phyloP scores from a whole-genome alignment of 2,888 invertebrate genomes.

The Zonitis immaculata region DNA sequence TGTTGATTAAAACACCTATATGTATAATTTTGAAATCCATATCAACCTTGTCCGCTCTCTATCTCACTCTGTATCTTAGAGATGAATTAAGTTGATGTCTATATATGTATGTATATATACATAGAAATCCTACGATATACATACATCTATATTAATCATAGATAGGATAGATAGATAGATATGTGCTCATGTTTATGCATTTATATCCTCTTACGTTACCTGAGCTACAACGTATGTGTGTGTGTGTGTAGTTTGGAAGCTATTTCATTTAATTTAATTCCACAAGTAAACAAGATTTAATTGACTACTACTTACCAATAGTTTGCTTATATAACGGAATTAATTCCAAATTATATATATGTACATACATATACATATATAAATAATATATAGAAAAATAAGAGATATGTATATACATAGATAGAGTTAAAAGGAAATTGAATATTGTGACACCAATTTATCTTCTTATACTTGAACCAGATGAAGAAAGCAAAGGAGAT shows the following conservation, averaged over 20 bases:
- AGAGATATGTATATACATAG: no score
- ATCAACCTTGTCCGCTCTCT: slow-evolving; percentile 12
- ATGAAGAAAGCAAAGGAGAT: background rate
- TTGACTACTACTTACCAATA: slow-evolving; percentile 23
- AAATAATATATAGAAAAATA: background rate
- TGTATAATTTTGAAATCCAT: no score
- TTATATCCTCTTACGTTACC: slow-evolving; percentile 20
- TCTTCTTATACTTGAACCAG: background rate
- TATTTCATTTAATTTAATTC: slow-evolving; percentile 22
- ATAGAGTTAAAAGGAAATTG: background rate
- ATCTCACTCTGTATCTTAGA: no score
- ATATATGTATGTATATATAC: slow-evolving; percentile 18
- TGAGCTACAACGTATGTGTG: no score
- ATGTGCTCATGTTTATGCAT: slow-evolving; percentile 24
- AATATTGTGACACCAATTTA: background rate
- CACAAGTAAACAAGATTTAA: slow-evolving; percentile 22
- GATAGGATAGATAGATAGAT: no score
- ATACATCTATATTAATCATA: background rate
- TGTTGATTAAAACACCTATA: slow-evolving; percentile 19
- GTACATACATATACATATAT: no score
- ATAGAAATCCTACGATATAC: slow-evolving; percentile 15
- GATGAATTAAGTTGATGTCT: no score
- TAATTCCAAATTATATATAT: slow-evolving; percentile 16
- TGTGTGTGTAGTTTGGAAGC: slow-evolving; percentile 20
- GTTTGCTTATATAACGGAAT: slow-evolving; percentile 24